Conservation (phyloP, 1,140 invertebrate species). For the Drosophila sp. region DNA sequence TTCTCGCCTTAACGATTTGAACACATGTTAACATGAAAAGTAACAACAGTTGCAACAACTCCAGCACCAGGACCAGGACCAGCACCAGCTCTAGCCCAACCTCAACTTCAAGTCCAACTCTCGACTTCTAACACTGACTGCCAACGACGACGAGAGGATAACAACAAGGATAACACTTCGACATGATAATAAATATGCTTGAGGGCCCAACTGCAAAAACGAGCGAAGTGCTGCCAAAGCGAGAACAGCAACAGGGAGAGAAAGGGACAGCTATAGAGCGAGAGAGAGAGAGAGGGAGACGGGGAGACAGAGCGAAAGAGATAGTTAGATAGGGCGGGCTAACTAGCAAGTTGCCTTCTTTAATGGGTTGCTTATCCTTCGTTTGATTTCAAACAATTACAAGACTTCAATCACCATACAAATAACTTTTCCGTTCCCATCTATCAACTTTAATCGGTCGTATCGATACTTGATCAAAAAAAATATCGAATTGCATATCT, state of each 20-base stretch:
- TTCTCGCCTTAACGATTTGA: slow-evolving; percentile 81
- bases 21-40: slow-evolving; percentile 79
- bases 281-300: neutral
- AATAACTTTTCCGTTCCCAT: neutral
- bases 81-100: slow-evolving; percentile 2
- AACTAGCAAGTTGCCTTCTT: neutral
- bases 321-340: neutral
- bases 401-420: neutral
- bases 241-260: neutral
- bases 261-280: neutral
- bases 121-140: slow-evolving; percentile 10
- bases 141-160: slow-evolving; percentile 35
- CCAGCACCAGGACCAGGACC: slow-evolving; percentile 20
- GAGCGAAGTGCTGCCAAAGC: neutral
- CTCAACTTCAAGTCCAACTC: neutral
- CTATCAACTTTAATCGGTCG: too few species aligned
- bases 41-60: slow-evolving; percentile 66
- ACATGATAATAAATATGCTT: slow-evolving; percentile 74
- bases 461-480: too few species aligned
- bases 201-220: slow-evolving; percentile 8
- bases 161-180: slow-evolving; percentile 74
- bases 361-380: neutral
- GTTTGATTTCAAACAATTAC: neutral
- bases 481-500: too few species aligned
- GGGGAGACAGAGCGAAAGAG: neutral